These are phyloP conservation scores for Drosophila arawakana DNA, from an alignment of 1,140 invertebrate genomes.

Conservation along the genomic window DNA sequence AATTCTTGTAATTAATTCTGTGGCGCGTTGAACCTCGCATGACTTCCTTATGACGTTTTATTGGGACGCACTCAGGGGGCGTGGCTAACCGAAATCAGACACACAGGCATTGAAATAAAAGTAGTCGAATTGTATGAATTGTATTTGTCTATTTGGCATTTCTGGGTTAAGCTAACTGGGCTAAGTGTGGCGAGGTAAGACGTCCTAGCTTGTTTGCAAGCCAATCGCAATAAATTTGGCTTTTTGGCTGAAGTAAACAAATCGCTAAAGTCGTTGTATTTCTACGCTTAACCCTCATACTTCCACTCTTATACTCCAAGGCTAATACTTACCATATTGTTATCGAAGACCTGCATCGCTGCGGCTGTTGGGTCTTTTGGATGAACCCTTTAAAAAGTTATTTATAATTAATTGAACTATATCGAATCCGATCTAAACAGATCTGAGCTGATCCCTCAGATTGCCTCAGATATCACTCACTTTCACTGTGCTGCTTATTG, in stretches of 20 bases:
- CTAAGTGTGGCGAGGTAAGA: constrained; percentile 51
- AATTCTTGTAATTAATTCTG: constrained; percentile 78
- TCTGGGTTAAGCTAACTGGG: constrained; percentile 73
- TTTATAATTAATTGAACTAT: neutral
- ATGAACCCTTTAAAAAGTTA: constrained; percentile 5
- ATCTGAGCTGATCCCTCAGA: too few species aligned
- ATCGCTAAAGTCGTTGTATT: neutral
- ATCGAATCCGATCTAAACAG: too few species aligned
- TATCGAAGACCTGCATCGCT: constrained; percentile 81
- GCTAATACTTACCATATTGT: constrained; percentile 73
- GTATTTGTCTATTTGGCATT: constrained; percentile 61
- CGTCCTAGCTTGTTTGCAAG: constrained; percentile 27
- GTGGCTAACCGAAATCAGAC: constrained; percentile 20
- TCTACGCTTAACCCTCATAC: neutral
- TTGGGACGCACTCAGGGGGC: constrained; percentile 52
- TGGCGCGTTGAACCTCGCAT: constrained; percentile 40
- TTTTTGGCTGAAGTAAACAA: constrained; percentile 38
- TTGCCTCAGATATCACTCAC: constrained; percentile 50
- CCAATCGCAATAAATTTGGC: constrained; percentile 47
- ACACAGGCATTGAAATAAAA: neutral
- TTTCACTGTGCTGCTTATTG: constrained; percentile 48
- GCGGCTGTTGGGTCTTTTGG: constrained; percentile 31
- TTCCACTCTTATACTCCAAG: neutral
- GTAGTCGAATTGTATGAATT: constrained; percentile 22
- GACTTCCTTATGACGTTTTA: constrained; percentile 42